Percentiles rank a stretch among this genome's conserved stretches.
These are phyloP conservation scores for Sarcophilus harrisii DNA, from an alignment of 2,797 vertebrate genomes.

Conservation along the genomic window DNA sequence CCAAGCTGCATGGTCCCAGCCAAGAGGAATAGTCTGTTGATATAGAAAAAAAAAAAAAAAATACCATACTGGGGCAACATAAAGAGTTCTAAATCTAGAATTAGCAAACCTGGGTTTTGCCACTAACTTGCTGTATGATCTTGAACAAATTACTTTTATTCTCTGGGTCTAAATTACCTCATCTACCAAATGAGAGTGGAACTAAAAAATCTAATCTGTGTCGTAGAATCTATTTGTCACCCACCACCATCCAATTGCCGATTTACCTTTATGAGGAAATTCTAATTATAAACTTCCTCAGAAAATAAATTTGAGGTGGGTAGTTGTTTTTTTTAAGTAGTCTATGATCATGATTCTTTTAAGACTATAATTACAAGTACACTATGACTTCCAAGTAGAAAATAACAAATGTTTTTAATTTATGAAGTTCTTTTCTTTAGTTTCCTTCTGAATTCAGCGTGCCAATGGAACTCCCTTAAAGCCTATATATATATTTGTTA, in stretches of 20 bases:
- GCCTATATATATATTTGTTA: conserved; percentile 27
- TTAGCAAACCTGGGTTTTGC: background rate
- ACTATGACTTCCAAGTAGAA: conserved; percentile 23
- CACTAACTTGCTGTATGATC: background rate
- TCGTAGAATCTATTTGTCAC: background rate
- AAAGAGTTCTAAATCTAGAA: background rate
- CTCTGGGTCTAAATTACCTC: background rate
- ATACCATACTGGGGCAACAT: background rate
- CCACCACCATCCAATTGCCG: background rate
- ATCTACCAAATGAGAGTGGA: background rate
- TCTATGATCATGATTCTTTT: background rate
- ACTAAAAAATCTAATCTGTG: background rate
- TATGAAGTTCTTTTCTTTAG: background rate
- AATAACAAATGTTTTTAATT: conserved; percentile 22
- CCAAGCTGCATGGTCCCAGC: background rate
- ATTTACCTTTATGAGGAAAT: background rate
- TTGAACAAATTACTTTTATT: background rate
- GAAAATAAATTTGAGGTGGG: background rate
- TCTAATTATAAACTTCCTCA: background rate
- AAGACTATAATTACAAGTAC: conserved; percentile 13
- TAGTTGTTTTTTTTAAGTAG: background rate
- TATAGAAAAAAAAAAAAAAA: background rate
- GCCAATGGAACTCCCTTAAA: conserved; percentile 67
- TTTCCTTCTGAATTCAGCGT: conserved; percentile 60
- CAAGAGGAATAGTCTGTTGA: background rate